Percentiles rank a stretch among this genome's conserved stretches.
These are phyloP conservation scores for Drosophila multiciliata DNA, from an alignment of 2,888 invertebrate species.

Conservation along the genomic window DNA sequence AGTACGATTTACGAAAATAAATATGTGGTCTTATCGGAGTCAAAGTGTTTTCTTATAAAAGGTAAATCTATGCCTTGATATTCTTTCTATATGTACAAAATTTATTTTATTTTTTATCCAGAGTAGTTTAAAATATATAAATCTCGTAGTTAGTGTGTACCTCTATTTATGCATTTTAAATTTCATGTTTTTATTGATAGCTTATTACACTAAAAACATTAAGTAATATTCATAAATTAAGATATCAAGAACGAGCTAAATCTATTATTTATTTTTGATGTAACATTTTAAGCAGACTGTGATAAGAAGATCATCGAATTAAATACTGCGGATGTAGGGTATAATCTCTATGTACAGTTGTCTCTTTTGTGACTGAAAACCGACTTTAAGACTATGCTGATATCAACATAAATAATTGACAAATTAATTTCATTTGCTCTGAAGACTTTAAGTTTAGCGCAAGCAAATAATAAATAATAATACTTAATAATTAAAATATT, in stretches of 20 bases:
- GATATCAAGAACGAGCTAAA: too few relatives aligned
- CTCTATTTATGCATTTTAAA: too few relatives aligned
- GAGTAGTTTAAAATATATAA: not conserved
- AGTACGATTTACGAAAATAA: constrained; percentile 31
- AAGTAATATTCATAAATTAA: too few relatives aligned
- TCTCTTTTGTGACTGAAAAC: constrained; percentile 1
- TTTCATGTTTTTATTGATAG: too few relatives aligned
- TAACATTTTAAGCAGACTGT: not conserved
- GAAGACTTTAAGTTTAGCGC: constrained; percentile 17
- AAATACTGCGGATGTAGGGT: constrained; percentile 14
- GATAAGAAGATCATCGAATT: too few relatives aligned
- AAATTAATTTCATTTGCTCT: constrained; percentile 20
- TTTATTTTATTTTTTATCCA: not conserved
- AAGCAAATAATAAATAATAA: constrained; percentile 8
- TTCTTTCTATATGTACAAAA: not conserved
- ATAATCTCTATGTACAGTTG: not conserved
- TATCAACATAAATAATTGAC: constrained; percentile 19
- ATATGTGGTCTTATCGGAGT: constrained; percentile 30
- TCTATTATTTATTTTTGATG: not conserved
- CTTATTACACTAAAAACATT: too few relatives aligned
- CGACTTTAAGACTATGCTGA: not conserved
- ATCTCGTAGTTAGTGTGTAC: too few relatives aligned
- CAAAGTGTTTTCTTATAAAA: constrained; percentile 3
- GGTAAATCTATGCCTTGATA: not conserved
- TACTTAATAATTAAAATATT: not conserved